These are phyloP conservation scores for Mus musculus DNA, from an alignment of 2,113 vertebrate genomes.

Conservation along the genomic window DNA sequence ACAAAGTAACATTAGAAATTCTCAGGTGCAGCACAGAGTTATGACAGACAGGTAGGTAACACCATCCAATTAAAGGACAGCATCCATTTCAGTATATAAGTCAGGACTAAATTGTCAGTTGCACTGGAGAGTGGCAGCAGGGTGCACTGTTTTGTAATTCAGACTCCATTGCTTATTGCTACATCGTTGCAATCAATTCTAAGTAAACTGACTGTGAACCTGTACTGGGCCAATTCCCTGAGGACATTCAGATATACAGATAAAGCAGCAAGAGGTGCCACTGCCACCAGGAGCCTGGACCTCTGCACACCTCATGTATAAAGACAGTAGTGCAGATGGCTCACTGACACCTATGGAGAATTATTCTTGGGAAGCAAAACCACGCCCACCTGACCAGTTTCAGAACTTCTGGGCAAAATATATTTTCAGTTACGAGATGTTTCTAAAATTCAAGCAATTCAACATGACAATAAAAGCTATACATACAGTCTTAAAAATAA, in stretches of 20 bases:
- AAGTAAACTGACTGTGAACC: conserved; percentile 57
- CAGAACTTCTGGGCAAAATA: not conserved
- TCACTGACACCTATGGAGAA: conserved; percentile 68
- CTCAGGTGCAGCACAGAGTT: not conserved
- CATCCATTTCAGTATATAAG: conserved; percentile 20
- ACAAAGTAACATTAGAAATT: not conserved
- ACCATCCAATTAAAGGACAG: conserved; percentile 1
- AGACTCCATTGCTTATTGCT: conserved; percentile 61
- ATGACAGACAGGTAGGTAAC: not conserved
- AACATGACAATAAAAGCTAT: not conserved
- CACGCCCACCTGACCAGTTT: not conserved
- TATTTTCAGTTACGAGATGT: not conserved
- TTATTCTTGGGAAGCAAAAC: conserved; percentile 50
- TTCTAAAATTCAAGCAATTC: conserved; percentile 28
- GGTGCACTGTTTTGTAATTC: not conserved
- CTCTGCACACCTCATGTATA: conserved; percentile 52
- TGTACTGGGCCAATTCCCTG: not conserved
- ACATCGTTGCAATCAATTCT: conserved; percentile 38
- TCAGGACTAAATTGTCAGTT: not conserved
- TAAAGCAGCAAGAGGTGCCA: conserved; percentile 34
- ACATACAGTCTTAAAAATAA: not conserved
- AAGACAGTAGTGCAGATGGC: conserved; percentile 56
- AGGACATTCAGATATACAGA: conserved; percentile 5
- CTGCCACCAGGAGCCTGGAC: not conserved
- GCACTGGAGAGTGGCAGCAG: not conserved